Conservation (phyloP, 2,113 vertebrate species). For the Eonycteris spelaea region DNA sequence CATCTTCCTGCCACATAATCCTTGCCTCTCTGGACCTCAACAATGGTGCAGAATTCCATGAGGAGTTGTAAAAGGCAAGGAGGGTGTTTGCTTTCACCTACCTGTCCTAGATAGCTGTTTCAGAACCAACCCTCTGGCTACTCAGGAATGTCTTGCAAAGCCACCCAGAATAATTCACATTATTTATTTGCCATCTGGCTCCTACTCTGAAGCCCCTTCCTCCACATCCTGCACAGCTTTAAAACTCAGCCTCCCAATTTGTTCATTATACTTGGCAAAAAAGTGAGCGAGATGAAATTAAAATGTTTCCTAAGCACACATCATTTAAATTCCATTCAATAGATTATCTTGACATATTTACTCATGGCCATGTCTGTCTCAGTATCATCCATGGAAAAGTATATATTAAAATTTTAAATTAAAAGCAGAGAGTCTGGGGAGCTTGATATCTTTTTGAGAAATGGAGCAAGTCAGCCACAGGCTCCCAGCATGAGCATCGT, state of each 20-base stretch:
- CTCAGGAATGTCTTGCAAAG: not conserved
- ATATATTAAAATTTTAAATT: slow-evolving; percentile 76
- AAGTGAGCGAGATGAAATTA: slow-evolving; percentile 55
- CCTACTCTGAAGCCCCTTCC: not conserved
- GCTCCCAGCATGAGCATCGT: not conserved
- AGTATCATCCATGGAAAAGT: slow-evolving; percentile 48
- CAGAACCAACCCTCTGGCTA: not conserved
- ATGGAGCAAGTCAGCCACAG: slow-evolving; percentile 53
- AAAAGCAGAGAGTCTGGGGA: slow-evolving; percentile 66
- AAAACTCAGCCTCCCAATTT: not conserved
- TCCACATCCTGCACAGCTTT: not conserved
- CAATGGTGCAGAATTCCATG: not conserved
- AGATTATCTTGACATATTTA: slow-evolving; percentile 74
- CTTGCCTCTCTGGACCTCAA: not conserved
- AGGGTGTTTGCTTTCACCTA: not conserved
- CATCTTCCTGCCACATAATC: too few relatives aligned
- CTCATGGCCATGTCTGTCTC: slow-evolving; percentile 21
- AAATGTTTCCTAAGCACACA: slow-evolving; percentile 65
- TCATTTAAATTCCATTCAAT: slow-evolving; percentile 60
- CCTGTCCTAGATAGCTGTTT: not conserved
- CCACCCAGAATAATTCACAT: not conserved
- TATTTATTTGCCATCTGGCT: slow-evolving; percentile 70
- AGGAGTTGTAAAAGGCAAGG: slow-evolving; percentile 49
- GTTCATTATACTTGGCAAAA: slow-evolving; percentile 70
- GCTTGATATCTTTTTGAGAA: slow-evolving; percentile 74